phyloP scores from a whole-genome alignment of 2,113 vertebrate species.

The Cynoglossus semilaevis region DNA sequence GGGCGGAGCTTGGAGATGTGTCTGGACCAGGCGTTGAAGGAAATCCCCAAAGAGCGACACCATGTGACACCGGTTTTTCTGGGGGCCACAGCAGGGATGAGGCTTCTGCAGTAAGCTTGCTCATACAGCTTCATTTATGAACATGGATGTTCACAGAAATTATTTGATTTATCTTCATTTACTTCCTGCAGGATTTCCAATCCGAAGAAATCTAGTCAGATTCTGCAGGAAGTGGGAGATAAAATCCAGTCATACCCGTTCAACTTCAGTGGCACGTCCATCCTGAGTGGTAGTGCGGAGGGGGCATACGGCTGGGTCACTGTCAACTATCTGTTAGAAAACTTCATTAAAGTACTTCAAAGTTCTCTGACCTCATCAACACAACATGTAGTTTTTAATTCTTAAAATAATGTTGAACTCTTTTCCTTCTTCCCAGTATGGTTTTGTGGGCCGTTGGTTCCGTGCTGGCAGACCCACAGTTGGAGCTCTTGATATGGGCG shows the following conservation, averaged over 20 bases:
- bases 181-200: slow-evolving; percentile 69
- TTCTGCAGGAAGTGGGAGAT: slow-evolving; percentile 75
- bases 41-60: slow-evolving; percentile 74
- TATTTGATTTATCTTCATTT: neutral
- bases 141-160: neutral
- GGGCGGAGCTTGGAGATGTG: slow-evolving; percentile 70
- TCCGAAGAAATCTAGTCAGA: slow-evolving; percentile 55
- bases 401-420: too few relatives aligned
- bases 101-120: slow-evolving; percentile 80
- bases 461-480: slow-evolving; percentile 79
- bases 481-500: slow-evolving; percentile 92
- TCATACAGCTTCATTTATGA: neutral
- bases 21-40: slow-evolving; percentile 72
- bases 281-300: slow-evolving; percentile 82
- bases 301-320: slow-evolving; percentile 88
- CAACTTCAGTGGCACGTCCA: slow-evolving; percentile 74
- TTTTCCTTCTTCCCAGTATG: slow-evolving; percentile 71
- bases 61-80: slow-evolving; percentile 76
- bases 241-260: slow-evolving; percentile 81
- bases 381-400: too few relatives aligned
- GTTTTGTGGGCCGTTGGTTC: slow-evolving; percentile 88
- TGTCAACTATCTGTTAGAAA: slow-evolving; percentile 85
- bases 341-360: slow-evolving; percentile 81
- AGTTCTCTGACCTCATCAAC: too few relatives aligned
- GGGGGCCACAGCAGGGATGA: slow-evolving; percentile 88